Conservation (phyloP, 2,888 invertebrate genomes). For the Athrips mouffetella region DNA sequence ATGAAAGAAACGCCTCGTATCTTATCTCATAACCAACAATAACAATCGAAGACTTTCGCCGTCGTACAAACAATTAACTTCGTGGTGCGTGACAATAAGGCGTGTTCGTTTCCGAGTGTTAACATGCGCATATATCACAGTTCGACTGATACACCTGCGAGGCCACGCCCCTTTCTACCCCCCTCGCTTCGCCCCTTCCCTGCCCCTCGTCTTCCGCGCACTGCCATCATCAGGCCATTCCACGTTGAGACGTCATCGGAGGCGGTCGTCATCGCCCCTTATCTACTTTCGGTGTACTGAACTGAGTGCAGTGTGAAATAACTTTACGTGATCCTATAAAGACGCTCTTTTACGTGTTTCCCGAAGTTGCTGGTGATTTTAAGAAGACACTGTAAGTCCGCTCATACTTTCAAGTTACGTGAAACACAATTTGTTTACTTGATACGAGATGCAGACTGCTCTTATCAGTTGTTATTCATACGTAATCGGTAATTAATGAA, state of each 20-base stretch:
- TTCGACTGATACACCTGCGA: conserved; percentile 68
- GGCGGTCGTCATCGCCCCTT: conserved; percentile 45
- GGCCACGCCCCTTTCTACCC: conserved; percentile 50
- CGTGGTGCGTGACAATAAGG: conserved; percentile 63
- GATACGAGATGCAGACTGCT: not conserved
- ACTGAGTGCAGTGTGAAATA: conserved; percentile 58
- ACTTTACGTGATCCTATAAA: conserved; percentile 47
- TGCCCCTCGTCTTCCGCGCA: conserved; percentile 43
- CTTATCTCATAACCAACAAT: conserved; percentile 22
- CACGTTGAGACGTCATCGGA: conserved; percentile 52
- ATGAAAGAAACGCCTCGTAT: conserved; percentile 29
- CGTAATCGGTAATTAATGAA: conserved; percentile 8
- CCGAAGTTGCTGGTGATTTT: conserved; percentile 2
- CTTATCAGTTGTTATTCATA: conserved; percentile 10
- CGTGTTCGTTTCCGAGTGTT: conserved; percentile 65
- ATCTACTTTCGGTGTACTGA: conserved; percentile 46
- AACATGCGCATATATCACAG: conserved; percentile 73
- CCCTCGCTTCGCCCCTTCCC: conserved; percentile 34
- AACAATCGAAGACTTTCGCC: conserved; percentile 48
- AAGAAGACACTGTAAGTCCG: not conserved
- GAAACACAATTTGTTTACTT: not conserved
- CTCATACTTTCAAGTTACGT: not conserved
- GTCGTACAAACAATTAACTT: conserved; percentile 57
- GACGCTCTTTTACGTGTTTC: conserved; percentile 32
- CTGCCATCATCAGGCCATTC: conserved; percentile 65